Evolutionary conservation across 53 echinoderm and acorn worm species (phyloP), one percentile per base, ranked within the genome.

Genomic region (Actinopyga echinites): DNA sequence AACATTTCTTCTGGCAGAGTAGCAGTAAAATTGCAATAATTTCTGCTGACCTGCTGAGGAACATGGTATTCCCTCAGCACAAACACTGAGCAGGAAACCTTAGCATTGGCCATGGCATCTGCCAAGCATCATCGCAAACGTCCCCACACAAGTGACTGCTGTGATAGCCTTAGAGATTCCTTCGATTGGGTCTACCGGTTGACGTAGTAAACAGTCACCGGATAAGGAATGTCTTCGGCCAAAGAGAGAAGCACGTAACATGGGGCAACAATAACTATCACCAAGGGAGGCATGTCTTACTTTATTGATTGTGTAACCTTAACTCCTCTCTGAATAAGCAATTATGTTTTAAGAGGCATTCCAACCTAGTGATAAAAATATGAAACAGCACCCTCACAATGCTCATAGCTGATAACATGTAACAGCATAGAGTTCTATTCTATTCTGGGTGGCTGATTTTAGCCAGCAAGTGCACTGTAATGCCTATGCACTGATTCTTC

Each of bases 101-200:
- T 65, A 30, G 36, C 42, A 24, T 71, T 43, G 77, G 77, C 77
- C 77, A 53, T 77, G 77, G 30, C 77, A 77, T 77, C 55, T 77
- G 71, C 71, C 37, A 71, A 23, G 54, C 30, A 77, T 77, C 56
- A 77, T 77, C 55, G 40, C 45, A 25, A 22, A 40, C 15, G 42
- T 77, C 29, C 56, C 62, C 22, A 40, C 44, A 55, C 77, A 55
- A 77, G 32, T 77, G 56, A 43, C 45, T n/a, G 45, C 43, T 21
- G 33, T 36, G 20, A 71, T 25, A 71, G 71, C 2, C 38, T 38
- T 49, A 49, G 43, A 69, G 71, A 71, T 71, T 71, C 71, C 71
- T 71, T 6, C 3, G 21, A 24, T 40, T 43, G 71, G 71, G 7
- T 32, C n/a, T 22, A 36, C 17, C 68, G 21, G n/a, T 71, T 40